Evolutionary conservation across 1,140 invertebrate species (phyloP), one percentile per base, ranked within the genome.

Genomic region (Drosophila sp.): DNA sequence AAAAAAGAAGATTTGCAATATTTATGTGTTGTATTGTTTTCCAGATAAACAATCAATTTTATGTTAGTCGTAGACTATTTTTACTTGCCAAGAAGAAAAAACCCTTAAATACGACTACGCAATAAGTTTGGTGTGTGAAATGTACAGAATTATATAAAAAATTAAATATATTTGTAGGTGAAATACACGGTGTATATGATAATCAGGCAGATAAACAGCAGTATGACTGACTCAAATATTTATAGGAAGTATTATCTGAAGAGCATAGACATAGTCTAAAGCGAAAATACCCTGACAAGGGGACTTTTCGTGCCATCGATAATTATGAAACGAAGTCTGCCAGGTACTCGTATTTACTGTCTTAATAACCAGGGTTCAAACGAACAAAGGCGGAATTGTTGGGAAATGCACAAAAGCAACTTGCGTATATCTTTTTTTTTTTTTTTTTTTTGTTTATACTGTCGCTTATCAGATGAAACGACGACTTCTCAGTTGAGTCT

Each of bases 361-460:
- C 21, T 56, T 40, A 57, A 58, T 50, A 59, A 14, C 41, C 8
- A 21, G 9, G 46, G n/a, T 7, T 13, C 11, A 8, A 51, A 34
- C 48, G 18, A 38, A 7, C 61, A 38, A 41, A 54, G 53, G 61
- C 38, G 50, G 32, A 71, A 48, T 41, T 54, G 50, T 32, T 63
- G 59, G 59, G 50, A 64, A 70, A 70, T 70, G 59, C 50, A 70
- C 59, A 64, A 63, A 63, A 29, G 25, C 18, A 48, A 71, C 34
- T 65, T 71, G 53, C 53, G 50, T 54, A 50, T 43, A 45, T n/a
- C n/a, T n/a, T n/a, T n/a, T n/a, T n/a, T n/a, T n/a, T n/a, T n/a
- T n/a, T n/a, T n/a, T n/a, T n/a, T n/a, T n/a, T n/a, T n/a, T n/a
- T n/a, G n/a, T 48, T 43, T 34, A 45, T 7, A 53, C 34, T 45